Base-by-base conservation (phyloP, 2,113 vertebrate species). In the Salvator merianae region DNA sequence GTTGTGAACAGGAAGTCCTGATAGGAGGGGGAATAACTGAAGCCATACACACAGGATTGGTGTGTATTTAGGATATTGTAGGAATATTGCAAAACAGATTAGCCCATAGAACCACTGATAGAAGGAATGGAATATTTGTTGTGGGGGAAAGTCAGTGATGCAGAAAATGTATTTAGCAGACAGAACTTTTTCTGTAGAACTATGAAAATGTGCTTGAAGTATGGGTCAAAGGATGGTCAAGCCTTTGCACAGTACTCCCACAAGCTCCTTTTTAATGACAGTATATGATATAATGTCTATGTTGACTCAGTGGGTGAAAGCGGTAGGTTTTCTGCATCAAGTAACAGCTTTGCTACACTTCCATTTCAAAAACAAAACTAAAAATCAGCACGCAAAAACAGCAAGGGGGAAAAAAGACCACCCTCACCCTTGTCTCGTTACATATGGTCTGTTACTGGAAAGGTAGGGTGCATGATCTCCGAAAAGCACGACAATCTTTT, bases 151-250 rank as follows among this genome's bases (percentile, higher is more conserved):
- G 50, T 89, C 86, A 77, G 82, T 87, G 87, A 22, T 74, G 68
- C 75, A 91, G 89, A 88, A 90, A 91, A 93, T n/a, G 0, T 47
- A 47, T 90, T 84, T 90, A 90, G 79, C 91, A 93, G 91, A 86
- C 74, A 62, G 53, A 24, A 26, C 8, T 68, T 70, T 53, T n/a
- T 53, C 10, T 70, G 20, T 26, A n/a, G 22, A 14, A 53, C 32
- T 3, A 36, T 24, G 7, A 32, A 62, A 81, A 77, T 78, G 13
- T 7, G 70, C 34, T 70, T n/a, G 74, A 55, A n/a, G 28, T 16
- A 59, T 14, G 9, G 38, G 53, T 84, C 36, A 78, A 84, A 43
- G 28, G 28, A 69, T 10, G 30, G 3, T 30, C 83, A 50, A 78
- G 32, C 4, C 38, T 72, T 36, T 84, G 36, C 38, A 63, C 30